Evolutionary conservation across 1,140 invertebrate species (phyloP), one percentile per base, ranked within the genome.

Genomic region (Holcopasites calliopsidis): DNA sequence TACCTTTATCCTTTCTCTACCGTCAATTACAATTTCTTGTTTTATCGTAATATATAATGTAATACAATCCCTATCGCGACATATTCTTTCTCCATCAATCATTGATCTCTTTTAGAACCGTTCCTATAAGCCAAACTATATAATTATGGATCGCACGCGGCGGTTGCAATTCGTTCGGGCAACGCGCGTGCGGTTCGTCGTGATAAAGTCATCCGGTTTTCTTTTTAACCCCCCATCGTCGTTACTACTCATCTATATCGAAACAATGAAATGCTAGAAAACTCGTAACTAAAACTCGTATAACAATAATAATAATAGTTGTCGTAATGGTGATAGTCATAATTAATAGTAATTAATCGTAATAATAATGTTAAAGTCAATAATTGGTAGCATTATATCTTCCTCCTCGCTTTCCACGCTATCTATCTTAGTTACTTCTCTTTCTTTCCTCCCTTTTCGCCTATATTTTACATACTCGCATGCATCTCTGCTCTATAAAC

Each of bases 341-440:
- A 54, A 65, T 44, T 44, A 65, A 73, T 76, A 50, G 68, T 57
- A 26, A 70, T 42, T 31, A 28, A 40, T 58, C 38, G 54, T 81
- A 69, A 64, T 79, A 69, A 54, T 77, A 60, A 54, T 83, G 47
- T 66, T 82, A 76, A 77, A 57, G 44, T 77, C 73, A 73, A 76
- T 82, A 80, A 16, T 82, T 82, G 82, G 50, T 75, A 71, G 21
- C 21, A 65, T 61, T 76, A 49, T n/a, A n/a, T 60, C 8, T 47
- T 65, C 13, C n/a, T 60, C 55, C 44, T 42, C 52, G 47, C 54
- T 31, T 16, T 75, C 57, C 58, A 61, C 23, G 16, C 52, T 60
- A 61, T 40, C 49, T 38, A 23, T 54, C n/a, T 65, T n/a, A 13
- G 44, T 6, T 65, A 18, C 44, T 23, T 74, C 55, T 40, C 16